phyloP scores from a whole-genome alignment of 2,113 vertebrate species.

The Nibea coibor region DNA sequence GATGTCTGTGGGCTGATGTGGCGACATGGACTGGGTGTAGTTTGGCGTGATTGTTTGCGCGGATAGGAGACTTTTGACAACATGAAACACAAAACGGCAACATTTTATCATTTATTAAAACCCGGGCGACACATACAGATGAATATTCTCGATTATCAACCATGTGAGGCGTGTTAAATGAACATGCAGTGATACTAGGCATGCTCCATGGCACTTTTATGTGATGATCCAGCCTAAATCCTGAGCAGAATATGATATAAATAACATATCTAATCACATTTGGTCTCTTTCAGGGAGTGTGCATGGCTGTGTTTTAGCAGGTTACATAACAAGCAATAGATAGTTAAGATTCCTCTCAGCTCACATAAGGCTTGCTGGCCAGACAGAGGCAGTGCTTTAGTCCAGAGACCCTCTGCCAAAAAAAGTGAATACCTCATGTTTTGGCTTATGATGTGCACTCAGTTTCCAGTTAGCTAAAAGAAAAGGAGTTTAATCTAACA shows the following conservation, averaged over 20 bases:
- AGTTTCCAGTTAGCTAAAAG: not conserved
- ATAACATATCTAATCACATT: not conserved
- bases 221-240: not conserved
- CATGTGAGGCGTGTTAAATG: not conserved
- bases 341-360: conserved; percentile 52
- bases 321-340: conserved; percentile 64
- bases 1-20: conserved; percentile 34
- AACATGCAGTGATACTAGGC: not conserved
- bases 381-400: conserved; percentile 12
- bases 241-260: not conserved
- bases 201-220: not conserved
- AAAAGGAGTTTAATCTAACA: not conserved
- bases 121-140: not conserved
- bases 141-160: not conserved
- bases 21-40: conserved; percentile 25
- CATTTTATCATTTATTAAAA: not conserved
- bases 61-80: not conserved
- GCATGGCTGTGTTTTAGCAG: not conserved
- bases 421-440: conserved; percentile 40
- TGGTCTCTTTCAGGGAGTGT: conserved; percentile 6
- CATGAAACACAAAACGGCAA: not conserved
- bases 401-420: conserved; percentile 30
- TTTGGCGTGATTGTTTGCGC: conserved; percentile 18
- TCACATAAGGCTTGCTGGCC: conserved; percentile 20
- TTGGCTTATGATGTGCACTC: not conserved